A percentile compares a stretch with the other conserved stretches of the same genome.
Conservation (phyloP, 92 coral and sea anemone species). For the Heteractis magnifica region DNA sequence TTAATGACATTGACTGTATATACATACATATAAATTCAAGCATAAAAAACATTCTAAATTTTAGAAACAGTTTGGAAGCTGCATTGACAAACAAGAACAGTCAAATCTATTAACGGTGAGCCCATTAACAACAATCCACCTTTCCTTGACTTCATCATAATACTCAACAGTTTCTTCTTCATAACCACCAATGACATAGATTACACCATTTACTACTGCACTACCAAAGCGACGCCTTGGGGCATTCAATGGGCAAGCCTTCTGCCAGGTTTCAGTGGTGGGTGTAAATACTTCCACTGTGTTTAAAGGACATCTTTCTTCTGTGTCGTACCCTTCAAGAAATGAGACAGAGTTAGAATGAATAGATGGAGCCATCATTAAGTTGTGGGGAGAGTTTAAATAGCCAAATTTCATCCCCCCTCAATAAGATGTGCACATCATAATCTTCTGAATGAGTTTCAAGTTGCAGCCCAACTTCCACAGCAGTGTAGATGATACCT, state of each 20-base stretch:
- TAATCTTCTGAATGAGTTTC: too few relatives aligned
- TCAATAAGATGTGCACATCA: too few relatives aligned
- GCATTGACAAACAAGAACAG: conserved; percentile 53
- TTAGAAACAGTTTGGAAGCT: conserved; percentile 56
- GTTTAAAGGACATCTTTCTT: conserved; percentile 40
- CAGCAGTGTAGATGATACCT: too few relatives aligned
- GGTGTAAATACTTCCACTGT: conserved; percentile 67
- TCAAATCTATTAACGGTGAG: conserved; percentile 49
- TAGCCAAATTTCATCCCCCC: neutral
- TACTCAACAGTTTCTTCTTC: conserved; percentile 62
- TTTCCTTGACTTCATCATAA: conserved; percentile 44
- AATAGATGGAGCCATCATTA: too few relatives aligned
- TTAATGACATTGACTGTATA: too few relatives aligned
- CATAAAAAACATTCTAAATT: too few relatives aligned
- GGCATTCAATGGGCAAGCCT: conserved; percentile 36
- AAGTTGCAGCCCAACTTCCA: too few relatives aligned
- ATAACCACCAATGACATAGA: conserved; percentile 76
- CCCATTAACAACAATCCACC: conserved; percentile 64
- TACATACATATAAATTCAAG: too few relatives aligned
- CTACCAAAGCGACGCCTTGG: conserved; percentile 77
- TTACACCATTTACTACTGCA: conserved; percentile 62
- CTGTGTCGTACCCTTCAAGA: conserved; percentile 51
- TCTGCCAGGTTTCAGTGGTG: conserved; percentile 45
- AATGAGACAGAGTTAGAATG: neutral
- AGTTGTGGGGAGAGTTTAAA: too few relatives aligned